Evolutionary conservation across 2,113 vertebrate species (phyloP).

Genomic region (Dryoscopus gambensis): DNA sequence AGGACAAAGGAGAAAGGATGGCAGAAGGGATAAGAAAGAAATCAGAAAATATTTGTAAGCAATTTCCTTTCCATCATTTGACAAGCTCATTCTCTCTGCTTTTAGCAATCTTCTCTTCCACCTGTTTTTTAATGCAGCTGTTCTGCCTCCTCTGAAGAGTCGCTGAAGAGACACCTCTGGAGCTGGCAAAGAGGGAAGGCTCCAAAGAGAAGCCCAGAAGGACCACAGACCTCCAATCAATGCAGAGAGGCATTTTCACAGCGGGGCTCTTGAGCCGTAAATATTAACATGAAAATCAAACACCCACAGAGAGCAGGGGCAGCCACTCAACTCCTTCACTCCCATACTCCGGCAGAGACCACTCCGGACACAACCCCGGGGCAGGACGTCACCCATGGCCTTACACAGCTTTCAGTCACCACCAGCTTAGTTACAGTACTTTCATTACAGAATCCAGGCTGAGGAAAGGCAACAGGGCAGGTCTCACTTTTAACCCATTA

Average conservation of each 20-base stretch:
- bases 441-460: not conserved
- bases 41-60: not conserved
- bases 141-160: not conserved
- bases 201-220: not conserved
- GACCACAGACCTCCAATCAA: not conserved
- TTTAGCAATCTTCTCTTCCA: not conserved
- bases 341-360: not conserved
- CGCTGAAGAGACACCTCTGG: not conserved
- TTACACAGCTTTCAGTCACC: not conserved
- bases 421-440: not conserved
- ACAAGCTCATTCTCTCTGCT: not conserved
- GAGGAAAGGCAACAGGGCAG: not conserved
- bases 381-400: accelerated
- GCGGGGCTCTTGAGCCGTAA: not conserved
- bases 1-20: conserved; percentile 24
- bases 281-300: not conserved
- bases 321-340: not conserved
- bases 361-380: not conserved
- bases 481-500: not conserved
- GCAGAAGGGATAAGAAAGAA: conserved; percentile 4
- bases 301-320: not conserved
- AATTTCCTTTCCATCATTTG: not conserved
- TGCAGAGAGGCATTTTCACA: not conserved
- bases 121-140: not conserved
- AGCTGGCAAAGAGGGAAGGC: not conserved